These are phyloP conservation scores for Heliconius congener DNA, from an alignment of 1,140 invertebrate genomes.

Conservation along the genomic window DNA sequence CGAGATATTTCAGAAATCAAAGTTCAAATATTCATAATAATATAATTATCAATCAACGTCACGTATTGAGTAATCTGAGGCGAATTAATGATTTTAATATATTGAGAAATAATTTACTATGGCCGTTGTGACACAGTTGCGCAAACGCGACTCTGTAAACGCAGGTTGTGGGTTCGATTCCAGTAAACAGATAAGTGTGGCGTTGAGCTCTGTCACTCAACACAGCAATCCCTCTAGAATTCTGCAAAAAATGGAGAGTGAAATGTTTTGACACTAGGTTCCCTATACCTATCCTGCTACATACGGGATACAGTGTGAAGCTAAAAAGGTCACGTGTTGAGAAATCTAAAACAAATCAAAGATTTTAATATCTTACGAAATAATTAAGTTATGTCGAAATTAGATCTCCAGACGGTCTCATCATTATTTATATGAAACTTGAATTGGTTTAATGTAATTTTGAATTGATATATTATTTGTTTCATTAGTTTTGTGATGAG, in stretches of 20 bases:
- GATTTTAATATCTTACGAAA: neutral
- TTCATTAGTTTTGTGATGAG: neutral
- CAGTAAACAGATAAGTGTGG: too few relatives aligned
- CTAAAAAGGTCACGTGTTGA: neutral
- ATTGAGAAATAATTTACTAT: neutral
- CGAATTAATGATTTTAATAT: neutral
- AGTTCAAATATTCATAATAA: slow-evolving; percentile 1
- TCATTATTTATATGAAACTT: neutral
- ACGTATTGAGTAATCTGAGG: slow-evolving; percentile 10
- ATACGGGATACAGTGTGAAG: too few relatives aligned
- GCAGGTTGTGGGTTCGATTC: too few relatives aligned
- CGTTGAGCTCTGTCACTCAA: too few relatives aligned
- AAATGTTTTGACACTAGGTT: too few relatives aligned
- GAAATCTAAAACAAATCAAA: slow-evolving; percentile 1
- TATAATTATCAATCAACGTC: slow-evolving; percentile 14
- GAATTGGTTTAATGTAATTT: neutral
- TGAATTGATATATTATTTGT: too few relatives aligned
- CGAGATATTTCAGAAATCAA: neutral
- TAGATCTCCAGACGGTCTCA: neutral
- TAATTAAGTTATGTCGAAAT: slow-evolving; percentile 12
- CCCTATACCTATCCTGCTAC: too few relatives aligned
- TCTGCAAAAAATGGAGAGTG: too few relatives aligned
- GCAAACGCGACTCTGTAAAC: too few relatives aligned
- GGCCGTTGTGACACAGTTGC: neutral
- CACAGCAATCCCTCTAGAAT: too few relatives aligned